Evolutionary conservation across 30 jellyfish, hydroid and myxozoan genomes (phyloP), one percentile per base, ranked within the genome.

Genomic region (Cassiopea xamachana): DNA sequence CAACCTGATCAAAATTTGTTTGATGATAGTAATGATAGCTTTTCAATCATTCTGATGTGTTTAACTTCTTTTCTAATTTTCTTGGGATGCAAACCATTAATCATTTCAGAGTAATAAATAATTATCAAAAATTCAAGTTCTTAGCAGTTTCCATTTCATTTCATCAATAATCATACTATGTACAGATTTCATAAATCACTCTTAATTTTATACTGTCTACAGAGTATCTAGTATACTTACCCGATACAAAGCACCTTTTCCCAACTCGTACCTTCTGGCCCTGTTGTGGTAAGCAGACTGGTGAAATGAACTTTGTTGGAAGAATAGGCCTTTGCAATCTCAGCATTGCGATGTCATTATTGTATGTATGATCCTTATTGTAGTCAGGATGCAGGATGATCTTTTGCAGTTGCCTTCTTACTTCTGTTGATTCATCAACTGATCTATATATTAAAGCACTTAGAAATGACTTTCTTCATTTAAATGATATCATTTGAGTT

Each of bases 311-410:
- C 68, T 7, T 44, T 10, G 87, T 80, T 49, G 62, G 60, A 2
- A 82, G 61, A 19, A 77, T 89, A 27, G 96, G 96, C 46, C 89
- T 58, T 51, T 46, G 61, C 84, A 89, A 50, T 69, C 81, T 89
- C 69, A 89, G 18, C 48, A 89, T 16, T 19, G 96, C 96, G 64
- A 89, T 81, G 90, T 89, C 96, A 60, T 81, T 89, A 67, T 81
- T 82, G 74, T 71, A 81, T 16, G 67, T 68, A 61, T 62, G 83
- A 10, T 10, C 86, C 58, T 49, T 18, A 68, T 81, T 81, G 48
- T 88, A 88, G 46, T 59, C 73, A 27, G 91, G 91, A 50, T 79
- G 95, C 8, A 50, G 71, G 50, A 88, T 51, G 81, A 88, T 64
- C 72, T 74, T 88, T 12, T 44, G 72, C 72, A 80, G 70, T 19